Evolutionary conservation across 1,140 invertebrate genomes (phyloP).

Genomic region (Sogatella furcifera): DNA sequence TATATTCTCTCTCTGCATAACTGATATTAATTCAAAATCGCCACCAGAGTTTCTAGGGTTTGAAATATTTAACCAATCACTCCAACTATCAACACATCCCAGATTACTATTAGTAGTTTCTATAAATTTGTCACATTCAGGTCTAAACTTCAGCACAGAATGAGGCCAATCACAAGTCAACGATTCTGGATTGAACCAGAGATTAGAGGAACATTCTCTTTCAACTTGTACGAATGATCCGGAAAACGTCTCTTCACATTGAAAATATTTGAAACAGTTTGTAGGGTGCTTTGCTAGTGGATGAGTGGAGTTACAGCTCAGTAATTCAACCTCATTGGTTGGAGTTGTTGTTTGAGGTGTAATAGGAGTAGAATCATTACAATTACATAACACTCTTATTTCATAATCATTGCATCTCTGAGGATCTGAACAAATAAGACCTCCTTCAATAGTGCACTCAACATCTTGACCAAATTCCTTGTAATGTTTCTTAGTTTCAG

Average conservation of each 20-base stretch:
- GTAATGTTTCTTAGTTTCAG: constrained; percentile 42
- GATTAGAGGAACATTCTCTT: constrained; percentile 43
- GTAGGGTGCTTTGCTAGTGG: constrained; percentile 37
- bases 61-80: constrained; percentile 11
- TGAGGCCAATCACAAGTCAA: constrained; percentile 39
- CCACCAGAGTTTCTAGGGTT: constrained; percentile 5
- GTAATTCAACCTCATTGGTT: not conserved
- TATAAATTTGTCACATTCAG: constrained; percentile 38
- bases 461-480: constrained; percentile 61
- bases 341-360: not conserved
- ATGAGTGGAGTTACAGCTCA: constrained; percentile 32
- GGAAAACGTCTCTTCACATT: constrained; percentile 34
- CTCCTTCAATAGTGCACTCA: constrained; percentile 57
- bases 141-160: constrained; percentile 44
- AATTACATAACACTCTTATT: constrained; percentile 56
- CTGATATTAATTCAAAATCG: constrained; percentile 10
- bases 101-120: not conserved
- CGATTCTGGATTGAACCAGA: constrained; percentile 45
- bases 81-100: constrained; percentile 8
- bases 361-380: constrained; percentile 26
- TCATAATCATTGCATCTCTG: constrained; percentile 55
- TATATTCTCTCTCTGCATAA: not conserved
- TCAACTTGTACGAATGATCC: constrained; percentile 35
- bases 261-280: constrained; percentile 48
- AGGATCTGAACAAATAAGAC: constrained; percentile 46